phyloP scores from a whole-genome alignment of 2,888 invertebrate species.

The Phasia obesa region DNA sequence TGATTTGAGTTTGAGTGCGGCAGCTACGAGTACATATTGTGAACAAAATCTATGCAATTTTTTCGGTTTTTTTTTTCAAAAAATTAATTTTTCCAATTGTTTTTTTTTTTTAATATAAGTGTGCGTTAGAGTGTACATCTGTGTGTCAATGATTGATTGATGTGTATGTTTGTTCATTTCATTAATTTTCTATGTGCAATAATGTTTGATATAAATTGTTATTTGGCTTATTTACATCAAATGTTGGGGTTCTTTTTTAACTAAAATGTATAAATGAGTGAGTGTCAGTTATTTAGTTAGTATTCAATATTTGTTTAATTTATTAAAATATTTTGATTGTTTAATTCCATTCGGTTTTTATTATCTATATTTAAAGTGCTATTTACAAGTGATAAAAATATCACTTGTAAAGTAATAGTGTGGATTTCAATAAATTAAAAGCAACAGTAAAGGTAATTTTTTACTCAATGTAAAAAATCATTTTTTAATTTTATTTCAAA shows the following conservation, averaged over 20 bases:
- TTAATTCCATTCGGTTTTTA: slow-evolving; percentile 18
- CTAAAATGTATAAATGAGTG: neutral
- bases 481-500: too few relatives aligned
- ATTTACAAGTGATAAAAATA: too few relatives aligned
- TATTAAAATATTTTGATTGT: slow-evolving; percentile 21
- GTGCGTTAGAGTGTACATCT: neutral
- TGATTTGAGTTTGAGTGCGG: slow-evolving; percentile 72
- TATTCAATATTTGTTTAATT: slow-evolving; percentile 22
- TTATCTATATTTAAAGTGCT: too few relatives aligned
- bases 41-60: slow-evolving; percentile 78
- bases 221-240: slow-evolving; percentile 10
- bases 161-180: slow-evolving; percentile 60
- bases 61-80: slow-evolving; percentile 40
- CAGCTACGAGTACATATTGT: slow-evolving; percentile 75
- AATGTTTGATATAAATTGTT: slow-evolving; percentile 38
- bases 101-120: slow-evolving; percentile 5
- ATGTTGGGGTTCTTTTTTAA: neutral
- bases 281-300: neutral
- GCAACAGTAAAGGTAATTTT: too few relatives aligned
- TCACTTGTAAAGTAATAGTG: too few relatives aligned
- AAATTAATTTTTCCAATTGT: neutral
- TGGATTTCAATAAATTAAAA: too few relatives aligned
- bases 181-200: slow-evolving; percentile 52
- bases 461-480: too few relatives aligned
- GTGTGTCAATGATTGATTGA: slow-evolving; percentile 40